These are phyloP conservation scores for Varanus salvator DNA, from an alignment of 2,113 vertebrate genomes.

Conservation along the genomic window DNA sequence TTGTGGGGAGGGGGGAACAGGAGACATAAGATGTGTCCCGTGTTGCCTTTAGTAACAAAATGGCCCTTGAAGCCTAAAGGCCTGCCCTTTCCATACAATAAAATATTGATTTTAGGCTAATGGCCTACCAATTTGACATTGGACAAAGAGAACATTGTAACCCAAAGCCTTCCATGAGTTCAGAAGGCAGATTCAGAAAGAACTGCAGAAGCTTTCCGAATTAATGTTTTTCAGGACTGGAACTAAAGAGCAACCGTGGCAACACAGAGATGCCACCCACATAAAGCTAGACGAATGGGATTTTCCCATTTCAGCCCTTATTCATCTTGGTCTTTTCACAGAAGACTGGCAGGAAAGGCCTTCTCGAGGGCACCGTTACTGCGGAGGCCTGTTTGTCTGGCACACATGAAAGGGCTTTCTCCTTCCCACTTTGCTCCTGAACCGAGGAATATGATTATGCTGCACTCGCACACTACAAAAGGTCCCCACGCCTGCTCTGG, in stretches of 20 bases:
- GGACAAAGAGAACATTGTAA: slow-evolving; percentile 55
- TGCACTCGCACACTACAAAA: too few species aligned
- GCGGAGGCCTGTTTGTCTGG: not conserved
- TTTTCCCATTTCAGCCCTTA: slow-evolving; percentile 68
- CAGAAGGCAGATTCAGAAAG: slow-evolving; percentile 53
- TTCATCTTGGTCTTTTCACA: slow-evolving; percentile 58
- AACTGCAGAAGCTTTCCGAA: slow-evolving; percentile 43
- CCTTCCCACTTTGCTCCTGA: too few species aligned
- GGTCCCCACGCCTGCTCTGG: too few species aligned
- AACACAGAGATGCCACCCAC: slow-evolving; percentile 43
- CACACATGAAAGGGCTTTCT: not conserved
- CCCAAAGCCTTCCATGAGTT: slow-evolving; percentile 29
- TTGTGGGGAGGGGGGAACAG: not conserved
- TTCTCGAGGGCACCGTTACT: too few species aligned
- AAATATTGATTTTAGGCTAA: not conserved
- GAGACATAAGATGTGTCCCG: not conserved
- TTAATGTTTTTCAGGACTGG: slow-evolving; percentile 51
- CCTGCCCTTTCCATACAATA: not conserved
- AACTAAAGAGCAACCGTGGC: slow-evolving; percentile 35
- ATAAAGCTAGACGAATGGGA: slow-evolving; percentile 31
- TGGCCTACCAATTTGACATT: slow-evolving; percentile 16
- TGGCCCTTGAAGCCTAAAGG: not conserved
- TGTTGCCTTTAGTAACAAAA: not conserved
- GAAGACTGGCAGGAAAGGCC: not conserved
- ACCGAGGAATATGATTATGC: too few species aligned